Evolutionary conservation across 1,140 invertebrate genomes (phyloP), one percentile per base, ranked within the genome.

Genomic region (Thalassaphorura encarpata): DNA sequence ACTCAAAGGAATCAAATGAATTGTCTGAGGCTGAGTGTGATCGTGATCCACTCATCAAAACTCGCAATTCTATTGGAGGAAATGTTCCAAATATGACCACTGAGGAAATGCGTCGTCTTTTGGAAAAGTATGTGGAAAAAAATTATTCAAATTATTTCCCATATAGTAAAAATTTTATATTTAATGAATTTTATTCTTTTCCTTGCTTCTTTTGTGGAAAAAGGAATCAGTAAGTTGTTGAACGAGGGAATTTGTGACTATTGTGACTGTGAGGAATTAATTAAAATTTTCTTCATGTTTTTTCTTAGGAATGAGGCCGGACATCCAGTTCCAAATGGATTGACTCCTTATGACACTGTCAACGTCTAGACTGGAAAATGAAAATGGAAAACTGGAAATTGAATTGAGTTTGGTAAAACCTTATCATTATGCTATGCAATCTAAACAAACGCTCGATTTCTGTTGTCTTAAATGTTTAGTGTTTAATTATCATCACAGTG

Each of bases 331-430:
- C 33, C 57, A 15, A 65, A 65, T 45, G 85, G 85, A 85, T 82
- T 89, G 85, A 87, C 87, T 87, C 83, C 87, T 84, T 89, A 89
- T 85, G 85, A 89, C 88, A 89, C 86, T 87, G 83, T 89, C 85
- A 87, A 87, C 88, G 86, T 89, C 84, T 89, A 89, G 89, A 48
- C n/a, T n/a, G n/a, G n/a, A n/a, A n/a, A n/a, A n/a, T n/a, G n/a
- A n/a, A n/a, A n/a, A n/a, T n/a, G n/a, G n/a, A n/a, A n/a, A n/a
- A n/a, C n/a, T n/a, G n/a, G n/a, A n/a, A n/a, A n/a, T n/a, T n/a
- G n/a, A n/a, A n/a, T n/a, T n/a, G n/a, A n/a, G n/a, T n/a, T n/a
- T n/a, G n/a, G n/a, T n/a, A n/a, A n/a, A n/a, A n/a, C n/a, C n/a
- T n/a, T n/a, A n/a, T n/a, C n/a, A n/a, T n/a, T n/a, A n/a, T n/a